Percentiles rank a stretch among this genome's conserved stretches.
These are phyloP conservation scores for Simalia tracyae DNA, from an alignment of 2,797 vertebrate genomes.

Conservation along the genomic window DNA sequence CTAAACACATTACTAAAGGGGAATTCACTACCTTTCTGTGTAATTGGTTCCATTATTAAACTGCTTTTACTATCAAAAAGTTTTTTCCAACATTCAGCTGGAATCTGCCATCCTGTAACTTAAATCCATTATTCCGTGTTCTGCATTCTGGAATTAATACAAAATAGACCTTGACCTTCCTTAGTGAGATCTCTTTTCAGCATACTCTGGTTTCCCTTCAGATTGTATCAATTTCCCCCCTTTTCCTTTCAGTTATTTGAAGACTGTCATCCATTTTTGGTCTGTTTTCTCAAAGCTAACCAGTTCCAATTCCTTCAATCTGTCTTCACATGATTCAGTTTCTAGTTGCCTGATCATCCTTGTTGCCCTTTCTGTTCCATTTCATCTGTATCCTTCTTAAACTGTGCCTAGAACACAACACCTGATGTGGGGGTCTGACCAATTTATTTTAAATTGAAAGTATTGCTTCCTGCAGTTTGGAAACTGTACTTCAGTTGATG, in stretches of 20 bases:
- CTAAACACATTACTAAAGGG: neutral
- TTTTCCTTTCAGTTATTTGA: neutral
- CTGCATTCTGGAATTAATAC: neutral
- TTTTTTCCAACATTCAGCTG: neutral
- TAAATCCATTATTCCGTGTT: neutral
- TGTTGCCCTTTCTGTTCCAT: neutral
- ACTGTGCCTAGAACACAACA: neutral
- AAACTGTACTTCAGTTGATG: neutral
- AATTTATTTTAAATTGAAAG: neutral
- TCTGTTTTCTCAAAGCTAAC: neutral
- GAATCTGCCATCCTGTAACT: neutral
- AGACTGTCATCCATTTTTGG: neutral
- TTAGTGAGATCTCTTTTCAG: neutral
- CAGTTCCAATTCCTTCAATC: neutral
- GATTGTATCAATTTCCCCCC: neutral
- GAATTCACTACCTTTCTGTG: neutral
- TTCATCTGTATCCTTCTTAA: neutral
- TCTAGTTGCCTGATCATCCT: neutral
- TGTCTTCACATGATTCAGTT: neutral
- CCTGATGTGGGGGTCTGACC: neutral
- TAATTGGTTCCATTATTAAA: neutral
- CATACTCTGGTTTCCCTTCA: neutral
- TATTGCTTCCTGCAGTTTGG: neutral
- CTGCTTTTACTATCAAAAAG: neutral
- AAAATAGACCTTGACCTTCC: neutral